Conservation (phyloP, 2,888 invertebrate genomes). For the Ommatoiulus sabulosus region DNA sequence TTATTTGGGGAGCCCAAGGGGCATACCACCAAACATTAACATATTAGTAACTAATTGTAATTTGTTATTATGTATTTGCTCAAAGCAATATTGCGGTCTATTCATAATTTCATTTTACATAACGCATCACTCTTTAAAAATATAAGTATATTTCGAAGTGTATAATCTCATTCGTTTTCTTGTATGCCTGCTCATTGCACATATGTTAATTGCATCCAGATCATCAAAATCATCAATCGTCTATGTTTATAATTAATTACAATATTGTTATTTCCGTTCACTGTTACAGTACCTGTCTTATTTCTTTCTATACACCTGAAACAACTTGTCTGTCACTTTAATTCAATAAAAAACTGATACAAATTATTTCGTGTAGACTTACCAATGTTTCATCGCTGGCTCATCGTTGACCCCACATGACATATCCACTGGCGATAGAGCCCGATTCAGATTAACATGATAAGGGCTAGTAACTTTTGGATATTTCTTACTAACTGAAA, state of each 20-base stretch:
- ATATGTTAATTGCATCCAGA: conserved; percentile 12
- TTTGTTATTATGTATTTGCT: conserved; percentile 16
- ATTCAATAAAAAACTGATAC: background rate
- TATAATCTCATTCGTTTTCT: conserved; percentile 14
- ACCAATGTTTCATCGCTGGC: background rate
- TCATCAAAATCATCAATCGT: background rate
- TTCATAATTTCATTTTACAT: background rate
- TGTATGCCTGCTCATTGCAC: conserved; percentile 12
- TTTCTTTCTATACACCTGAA: background rate
- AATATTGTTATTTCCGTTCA: background rate
- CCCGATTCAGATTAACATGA: background rate
- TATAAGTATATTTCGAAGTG: background rate
- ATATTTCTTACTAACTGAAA: background rate
- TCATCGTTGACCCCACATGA: background rate
- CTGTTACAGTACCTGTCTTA: conserved; percentile 30
- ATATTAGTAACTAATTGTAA: background rate
- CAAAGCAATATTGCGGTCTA: conserved; percentile 8
- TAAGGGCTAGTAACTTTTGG: background rate
- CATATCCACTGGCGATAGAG: background rate
- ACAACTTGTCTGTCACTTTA: background rate
- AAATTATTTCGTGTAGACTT: background rate
- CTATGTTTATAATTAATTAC: background rate
- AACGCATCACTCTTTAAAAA: conserved; percentile 14
- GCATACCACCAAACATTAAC: background rate
- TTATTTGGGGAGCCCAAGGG: background rate